Conservation (phyloP, 2,888 invertebrate species). For the Synanthedon tipuliformis region DNA sequence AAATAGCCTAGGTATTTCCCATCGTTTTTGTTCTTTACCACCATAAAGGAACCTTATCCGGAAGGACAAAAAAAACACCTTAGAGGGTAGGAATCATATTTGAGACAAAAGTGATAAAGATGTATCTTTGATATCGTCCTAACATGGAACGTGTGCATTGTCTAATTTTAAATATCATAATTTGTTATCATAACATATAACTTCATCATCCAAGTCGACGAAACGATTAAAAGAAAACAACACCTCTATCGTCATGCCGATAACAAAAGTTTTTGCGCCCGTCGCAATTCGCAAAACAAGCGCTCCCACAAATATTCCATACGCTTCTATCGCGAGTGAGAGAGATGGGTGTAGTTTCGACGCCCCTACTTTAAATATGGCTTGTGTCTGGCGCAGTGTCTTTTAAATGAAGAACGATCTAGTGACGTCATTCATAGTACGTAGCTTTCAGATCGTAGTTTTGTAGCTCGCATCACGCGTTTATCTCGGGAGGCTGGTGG, state of each 20-base stretch:
- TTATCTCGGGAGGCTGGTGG: conserved; percentile 47
- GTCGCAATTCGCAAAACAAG: conserved; percentile 65
- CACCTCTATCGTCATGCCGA: conserved; percentile 20
- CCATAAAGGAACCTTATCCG: too few species aligned
- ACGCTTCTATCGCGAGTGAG: conserved; percentile 57
- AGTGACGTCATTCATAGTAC: conserved; percentile 67
- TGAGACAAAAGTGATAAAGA: too few species aligned
- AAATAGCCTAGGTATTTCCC: too few species aligned
- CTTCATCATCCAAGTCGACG: conserved; percentile 2
- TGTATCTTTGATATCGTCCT: too few species aligned
- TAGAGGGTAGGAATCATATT: too few species aligned
- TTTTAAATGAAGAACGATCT: conserved; percentile 42
- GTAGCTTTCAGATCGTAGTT: conserved; percentile 67
- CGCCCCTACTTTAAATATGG: conserved; percentile 37
- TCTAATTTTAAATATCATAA: conserved; percentile 1
- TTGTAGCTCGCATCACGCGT: conserved; percentile 54
- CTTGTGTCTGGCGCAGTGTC: conserved; percentile 50
- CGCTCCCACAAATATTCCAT: conserved; percentile 66
- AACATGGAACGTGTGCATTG: too few species aligned
- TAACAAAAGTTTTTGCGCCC: conserved; percentile 43
- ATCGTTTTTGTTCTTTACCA: too few species aligned
- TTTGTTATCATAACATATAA: conserved; percentile 2
- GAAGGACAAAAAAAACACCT: too few species aligned
- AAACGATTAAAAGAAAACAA: conserved; percentile 11
- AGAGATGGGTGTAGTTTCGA: conserved; percentile 40